Evolutionary conservation across 2,113 vertebrate species (phyloP).

Genomic region (Notarius lentiginosus): DNA sequence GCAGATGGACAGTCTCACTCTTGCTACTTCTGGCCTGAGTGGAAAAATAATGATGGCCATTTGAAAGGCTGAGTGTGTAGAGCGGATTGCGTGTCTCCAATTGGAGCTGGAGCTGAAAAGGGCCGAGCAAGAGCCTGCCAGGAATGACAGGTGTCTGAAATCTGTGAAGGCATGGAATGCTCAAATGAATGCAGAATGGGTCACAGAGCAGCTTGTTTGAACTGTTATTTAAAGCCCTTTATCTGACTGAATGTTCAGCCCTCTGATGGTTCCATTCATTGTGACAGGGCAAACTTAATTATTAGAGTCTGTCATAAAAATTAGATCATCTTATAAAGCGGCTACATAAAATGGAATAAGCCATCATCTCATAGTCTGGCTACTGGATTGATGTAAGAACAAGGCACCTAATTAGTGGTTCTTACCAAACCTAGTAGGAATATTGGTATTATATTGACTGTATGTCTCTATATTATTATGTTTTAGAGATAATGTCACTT

Average conservation of each 20-base stretch:
- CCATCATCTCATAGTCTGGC: not conserved
- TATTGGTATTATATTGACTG: not conserved
- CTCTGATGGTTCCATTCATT: not conserved
- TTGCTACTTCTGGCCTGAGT: slow-evolving; percentile 60
- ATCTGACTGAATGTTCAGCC: not conserved
- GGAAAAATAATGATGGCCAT: slow-evolving; percentile 68
- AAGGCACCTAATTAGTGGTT: not conserved
- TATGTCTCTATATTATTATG: not conserved
- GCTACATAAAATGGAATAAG: slow-evolving; percentile 1
- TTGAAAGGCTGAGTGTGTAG: slow-evolving; percentile 45
- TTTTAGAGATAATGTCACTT: not conserved
- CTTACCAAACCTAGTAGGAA: not conserved
- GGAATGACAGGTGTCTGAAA: slow-evolving; percentile 42
- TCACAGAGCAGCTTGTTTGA: not conserved
- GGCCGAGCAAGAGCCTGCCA: slow-evolving; percentile 28
- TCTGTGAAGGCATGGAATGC: slow-evolving; percentile 15
- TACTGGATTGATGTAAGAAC: not conserved
- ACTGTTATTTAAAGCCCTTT: slow-evolving; percentile 1
- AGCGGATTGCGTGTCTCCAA: slow-evolving; percentile 55
- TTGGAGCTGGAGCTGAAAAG: slow-evolving; percentile 26
- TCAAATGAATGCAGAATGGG: slow-evolving; percentile 3
- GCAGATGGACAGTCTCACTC: slow-evolving; percentile 61
- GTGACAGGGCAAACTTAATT: not conserved
- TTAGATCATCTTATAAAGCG: not conserved
- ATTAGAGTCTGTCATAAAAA: slow-evolving; percentile 4